Evolutionary conservation across 2,888 invertebrate genomes (phyloP).

Genomic region (Patella pellucida): DNA sequence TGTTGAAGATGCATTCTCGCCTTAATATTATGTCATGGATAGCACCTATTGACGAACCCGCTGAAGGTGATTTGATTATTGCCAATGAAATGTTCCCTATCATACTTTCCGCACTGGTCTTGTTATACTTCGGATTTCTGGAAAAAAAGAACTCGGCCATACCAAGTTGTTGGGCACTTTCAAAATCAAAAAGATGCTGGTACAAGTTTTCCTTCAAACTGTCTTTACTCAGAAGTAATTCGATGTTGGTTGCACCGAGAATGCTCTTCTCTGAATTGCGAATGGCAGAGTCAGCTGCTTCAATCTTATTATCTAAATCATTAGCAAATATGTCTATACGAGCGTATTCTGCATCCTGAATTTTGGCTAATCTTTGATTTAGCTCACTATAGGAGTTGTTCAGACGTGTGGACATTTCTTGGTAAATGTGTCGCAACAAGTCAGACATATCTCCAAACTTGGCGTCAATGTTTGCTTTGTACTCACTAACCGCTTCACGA

Average conservation of each 20-base stretch:
- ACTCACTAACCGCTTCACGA: slow-evolving; percentile 12
- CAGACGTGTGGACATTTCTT: slow-evolving; percentile 15
- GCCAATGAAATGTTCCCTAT: slow-evolving; percentile 24
- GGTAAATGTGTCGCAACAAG: slow-evolving; percentile 15
- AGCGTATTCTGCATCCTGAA: neutral
- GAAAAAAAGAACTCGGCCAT: slow-evolving; percentile 26
- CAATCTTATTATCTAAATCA: neutral
- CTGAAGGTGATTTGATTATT: neutral
- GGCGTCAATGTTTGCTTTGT: slow-evolving; percentile 21
- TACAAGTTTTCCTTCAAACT: neutral
- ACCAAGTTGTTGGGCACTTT: slow-evolving; percentile 8
- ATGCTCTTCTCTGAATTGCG: neutral
- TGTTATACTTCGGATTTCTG: slow-evolving; percentile 15
- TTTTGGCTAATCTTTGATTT: neutral
- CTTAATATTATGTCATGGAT: slow-evolving; percentile 21
- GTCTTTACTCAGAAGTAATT: neutral
- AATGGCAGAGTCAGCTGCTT: neutral
- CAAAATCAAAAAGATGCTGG: neutral
- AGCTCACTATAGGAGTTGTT: slow-evolving; percentile 18
- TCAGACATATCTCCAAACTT: slow-evolving; percentile 17
- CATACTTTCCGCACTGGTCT: slow-evolving; percentile 20
- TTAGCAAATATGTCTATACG: neutral
- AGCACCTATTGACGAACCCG: neutral
- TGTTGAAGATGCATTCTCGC: slow-evolving; percentile 28
- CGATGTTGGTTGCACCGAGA: neutral